These are phyloP conservation scores for Ceyx erithaca DNA, from an alignment of 2,797 vertebrate genomes.

Conservation along the genomic window DNA sequence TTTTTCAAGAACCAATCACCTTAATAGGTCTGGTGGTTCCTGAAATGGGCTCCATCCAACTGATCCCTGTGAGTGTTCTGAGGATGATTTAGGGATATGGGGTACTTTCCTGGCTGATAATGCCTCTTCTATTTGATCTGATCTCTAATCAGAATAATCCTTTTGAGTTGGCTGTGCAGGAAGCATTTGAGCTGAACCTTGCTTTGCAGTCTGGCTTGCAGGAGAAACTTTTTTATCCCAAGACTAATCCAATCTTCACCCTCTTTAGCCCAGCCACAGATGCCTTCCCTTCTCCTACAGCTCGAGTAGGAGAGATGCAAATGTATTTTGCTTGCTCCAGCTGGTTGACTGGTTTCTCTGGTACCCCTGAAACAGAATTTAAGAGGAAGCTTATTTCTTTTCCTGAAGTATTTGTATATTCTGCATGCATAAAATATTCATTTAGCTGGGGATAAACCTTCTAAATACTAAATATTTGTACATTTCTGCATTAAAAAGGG, in stretches of 20 bases:
- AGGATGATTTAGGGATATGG: not conserved
- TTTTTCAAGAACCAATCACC: not conserved
- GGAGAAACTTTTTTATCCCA: not conserved
- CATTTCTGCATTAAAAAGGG: not conserved
- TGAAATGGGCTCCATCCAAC: not conserved
- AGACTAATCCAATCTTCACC: not conserved
- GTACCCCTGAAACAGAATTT: not conserved
- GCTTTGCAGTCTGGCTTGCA: not conserved
- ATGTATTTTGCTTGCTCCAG: not conserved
- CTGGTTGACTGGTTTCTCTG: not conserved
- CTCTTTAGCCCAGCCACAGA: not conserved
- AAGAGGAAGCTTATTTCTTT: conserved; percentile 15
- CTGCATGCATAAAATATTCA: not conserved
- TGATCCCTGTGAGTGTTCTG: not conserved
- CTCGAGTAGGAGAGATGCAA: not conserved
- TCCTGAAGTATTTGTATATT: conserved; percentile 4
- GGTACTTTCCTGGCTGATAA: not conserved
- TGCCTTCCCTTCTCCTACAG: not conserved
- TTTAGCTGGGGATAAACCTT: not conserved
- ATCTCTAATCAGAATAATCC: not conserved
- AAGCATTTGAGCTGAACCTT: not conserved
- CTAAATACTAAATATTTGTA: not conserved
- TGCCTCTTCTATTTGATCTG: not conserved
- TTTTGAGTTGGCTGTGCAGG: not conserved
- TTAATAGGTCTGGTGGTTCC: not conserved